Conservation (phyloP, 2,113 vertebrate species). For the Caloenas nicobarica region DNA sequence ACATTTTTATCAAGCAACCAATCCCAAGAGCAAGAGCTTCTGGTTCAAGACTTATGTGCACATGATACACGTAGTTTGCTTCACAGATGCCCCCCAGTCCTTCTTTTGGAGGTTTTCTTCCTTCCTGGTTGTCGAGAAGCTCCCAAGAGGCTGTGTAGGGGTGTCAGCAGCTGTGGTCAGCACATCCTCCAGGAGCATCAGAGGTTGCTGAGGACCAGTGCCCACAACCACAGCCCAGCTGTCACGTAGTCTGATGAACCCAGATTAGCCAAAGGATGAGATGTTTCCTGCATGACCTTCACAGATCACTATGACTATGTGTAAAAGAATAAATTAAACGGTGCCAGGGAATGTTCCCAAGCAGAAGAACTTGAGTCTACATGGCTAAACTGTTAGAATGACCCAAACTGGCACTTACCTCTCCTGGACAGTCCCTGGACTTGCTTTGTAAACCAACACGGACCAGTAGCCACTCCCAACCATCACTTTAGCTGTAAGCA, state of each 20-base stretch:
- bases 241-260: background rate
- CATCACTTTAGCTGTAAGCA: background rate
- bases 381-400: background rate
- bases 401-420: background rate
- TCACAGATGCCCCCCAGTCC: background rate
- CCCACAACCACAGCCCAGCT: background rate
- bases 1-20: background rate
- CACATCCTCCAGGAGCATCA: accelerated
- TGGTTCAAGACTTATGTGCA: background rate
- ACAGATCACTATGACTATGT: background rate
- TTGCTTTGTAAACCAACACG: background rate
- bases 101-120: background rate
- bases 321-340: conserved; percentile 6
- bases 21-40: background rate
- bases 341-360: background rate
- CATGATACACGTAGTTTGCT: background rate
- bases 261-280: background rate
- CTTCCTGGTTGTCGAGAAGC: background rate
- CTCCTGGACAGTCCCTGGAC: background rate
- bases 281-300: background rate
- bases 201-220: background rate
- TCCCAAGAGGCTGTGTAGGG: accelerated
- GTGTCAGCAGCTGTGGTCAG: background rate
- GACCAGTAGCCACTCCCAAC: background rate
- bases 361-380: background rate